These are phyloP conservation scores for Bos taurus DNA, from an alignment of 2,113 vertebrate genomes.

Conservation along the genomic window DNA sequence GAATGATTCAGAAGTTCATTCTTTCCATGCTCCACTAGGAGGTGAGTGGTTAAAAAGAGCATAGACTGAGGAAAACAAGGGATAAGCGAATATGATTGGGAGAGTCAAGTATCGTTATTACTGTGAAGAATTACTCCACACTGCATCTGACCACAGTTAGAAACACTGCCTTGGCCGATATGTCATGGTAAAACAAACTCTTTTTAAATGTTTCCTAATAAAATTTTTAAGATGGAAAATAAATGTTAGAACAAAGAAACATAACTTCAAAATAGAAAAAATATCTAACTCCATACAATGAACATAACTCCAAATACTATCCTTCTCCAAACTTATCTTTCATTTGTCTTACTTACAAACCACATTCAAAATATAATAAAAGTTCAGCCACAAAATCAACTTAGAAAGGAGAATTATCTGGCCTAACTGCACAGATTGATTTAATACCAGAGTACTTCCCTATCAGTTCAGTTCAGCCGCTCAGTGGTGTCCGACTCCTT, in stretches of 20 bases:
- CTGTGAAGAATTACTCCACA: neutral
- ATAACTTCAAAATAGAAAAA: neutral
- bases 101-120: neutral
- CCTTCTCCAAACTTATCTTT: neutral
- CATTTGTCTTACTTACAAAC: slow-evolving; percentile 7
- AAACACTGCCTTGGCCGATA: neutral
- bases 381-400: slow-evolving; percentile 30
- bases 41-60: neutral
- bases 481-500: no score
- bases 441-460: slow-evolving; percentile 29
- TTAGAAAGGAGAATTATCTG: slow-evolving; percentile 35
- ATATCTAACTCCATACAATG: neutral
- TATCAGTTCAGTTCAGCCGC: neutral
- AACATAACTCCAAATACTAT: neutral
- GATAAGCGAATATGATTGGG: neutral
- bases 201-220: slow-evolving; percentile 7
- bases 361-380: neutral
- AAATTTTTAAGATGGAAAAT: neutral
- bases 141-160: neutral
- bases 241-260: neutral
- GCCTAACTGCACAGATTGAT: slow-evolving; percentile 14
- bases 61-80: neutral
- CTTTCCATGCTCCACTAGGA: neutral
- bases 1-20: neutral
- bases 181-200: neutral